Evolutionary conservation across 2,113 vertebrate species (phyloP), one percentile per base, ranked within the genome.

Genomic region (Nibea albiflora): DNA sequence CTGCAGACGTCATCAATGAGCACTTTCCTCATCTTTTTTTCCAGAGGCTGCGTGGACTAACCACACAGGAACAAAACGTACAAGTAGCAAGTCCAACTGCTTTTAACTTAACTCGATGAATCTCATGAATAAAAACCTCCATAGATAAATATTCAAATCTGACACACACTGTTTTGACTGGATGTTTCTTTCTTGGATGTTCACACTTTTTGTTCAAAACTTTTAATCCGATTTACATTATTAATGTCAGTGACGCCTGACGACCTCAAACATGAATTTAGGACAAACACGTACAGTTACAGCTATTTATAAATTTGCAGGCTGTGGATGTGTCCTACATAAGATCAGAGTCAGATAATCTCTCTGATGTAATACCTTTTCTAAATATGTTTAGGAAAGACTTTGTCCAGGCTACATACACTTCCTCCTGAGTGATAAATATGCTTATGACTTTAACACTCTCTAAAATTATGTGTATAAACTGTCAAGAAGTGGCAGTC

Each of bases 391-490:
- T 56, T 53, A 78, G 63, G 66, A 85, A 76, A 70, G 85, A 92
- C 78, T 85, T 82, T 90, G 75, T 92, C 84, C 85, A 88, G 84
- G 85, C 75, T 70, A 28, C 17, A 49, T 68, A 50, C 56, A 54
- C 85, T 84, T 92, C 93, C 88, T 87, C 67, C 79, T 28, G 22
- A 62, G 78, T 9, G 3, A 82, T 90, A 89, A 92, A 92, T 87
- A 80, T 85, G 78, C 42, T 87, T 52, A 31, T 72, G 63, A 85
- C 85, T 92, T 84, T 73, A 83, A 90, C 60, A 90, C 73, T 69
- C 17, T 62, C 15, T 72, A 80, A 81, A 85, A 75, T 90, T 50
- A 90, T 85, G 60, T 44, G 72, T 68, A 65, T 78, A 88, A 84
- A 85, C 79, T 54, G 72, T 78, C 56, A 67, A 57, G 53, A 42